These are phyloP conservation scores for Euproctis similis DNA, from an alignment of 2,888 invertebrate species.

Conservation along the genomic window DNA sequence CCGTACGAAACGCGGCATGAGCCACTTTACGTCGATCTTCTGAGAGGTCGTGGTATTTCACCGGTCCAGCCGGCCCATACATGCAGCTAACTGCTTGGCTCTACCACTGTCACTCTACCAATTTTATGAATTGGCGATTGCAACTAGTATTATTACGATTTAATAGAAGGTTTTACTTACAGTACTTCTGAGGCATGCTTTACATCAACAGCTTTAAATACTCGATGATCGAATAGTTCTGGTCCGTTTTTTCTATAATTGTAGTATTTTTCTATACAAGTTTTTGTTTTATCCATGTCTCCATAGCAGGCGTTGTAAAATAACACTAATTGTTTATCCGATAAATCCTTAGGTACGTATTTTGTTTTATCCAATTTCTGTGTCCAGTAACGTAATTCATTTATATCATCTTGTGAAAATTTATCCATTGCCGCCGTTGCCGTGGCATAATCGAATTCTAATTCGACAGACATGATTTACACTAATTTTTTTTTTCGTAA, in stretches of 20 bases:
- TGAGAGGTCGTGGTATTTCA: too few relatives aligned
- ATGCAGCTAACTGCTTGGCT: too few relatives aligned
- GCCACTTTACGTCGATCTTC: too few relatives aligned
- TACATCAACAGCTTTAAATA: slow-evolving; percentile 68
- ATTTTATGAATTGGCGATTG: too few relatives aligned
- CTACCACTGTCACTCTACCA: too few relatives aligned
- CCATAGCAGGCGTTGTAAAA: slow-evolving; percentile 81
- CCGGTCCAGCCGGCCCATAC: too few relatives aligned
- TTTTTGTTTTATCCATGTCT: slow-evolving; percentile 73
- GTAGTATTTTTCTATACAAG: slow-evolving; percentile 80
- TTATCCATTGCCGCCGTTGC: slow-evolving; percentile 60
- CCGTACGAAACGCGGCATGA: too few relatives aligned
- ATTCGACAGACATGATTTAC: slow-evolving; percentile 51
- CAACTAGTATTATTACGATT: background rate
- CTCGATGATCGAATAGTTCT: slow-evolving; percentile 78
- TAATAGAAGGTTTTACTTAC: slow-evolving; percentile 53
- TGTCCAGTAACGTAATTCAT: slow-evolving; percentile 62
- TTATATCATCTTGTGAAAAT: slow-evolving; percentile 67
- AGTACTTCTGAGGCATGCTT: slow-evolving; percentile 58
- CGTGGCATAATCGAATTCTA: slow-evolving; percentile 61
- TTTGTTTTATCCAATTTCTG: slow-evolving; percentile 61
- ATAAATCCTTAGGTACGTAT: slow-evolving; percentile 66
- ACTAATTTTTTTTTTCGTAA: slow-evolving; percentile 34
- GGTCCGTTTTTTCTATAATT: slow-evolving; percentile 74
- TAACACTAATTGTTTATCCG: slow-evolving; percentile 78